Evolutionary conservation across 1,140 invertebrate genomes (phyloP).

Genomic region (Medauroidea extradentata): DNA sequence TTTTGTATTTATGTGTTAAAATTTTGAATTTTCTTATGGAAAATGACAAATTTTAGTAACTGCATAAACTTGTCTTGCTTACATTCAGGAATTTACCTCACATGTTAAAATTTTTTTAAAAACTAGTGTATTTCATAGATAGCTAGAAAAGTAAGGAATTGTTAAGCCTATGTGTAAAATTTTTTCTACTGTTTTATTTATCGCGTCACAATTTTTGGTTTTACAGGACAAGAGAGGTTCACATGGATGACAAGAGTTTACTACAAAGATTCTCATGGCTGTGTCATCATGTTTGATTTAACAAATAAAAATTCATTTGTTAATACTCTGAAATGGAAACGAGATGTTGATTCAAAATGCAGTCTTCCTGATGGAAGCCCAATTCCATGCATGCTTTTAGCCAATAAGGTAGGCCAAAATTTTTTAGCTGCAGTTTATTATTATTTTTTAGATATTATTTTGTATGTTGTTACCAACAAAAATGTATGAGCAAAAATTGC

Average conservation of each 20-base stretch:
- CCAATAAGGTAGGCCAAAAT: constrained; percentile 57
- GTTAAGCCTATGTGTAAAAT: too few species aligned
- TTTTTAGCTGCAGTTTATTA: background rate
- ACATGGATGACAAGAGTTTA: constrained; percentile 61
- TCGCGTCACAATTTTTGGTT: too few species aligned
- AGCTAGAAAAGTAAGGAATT: too few species aligned
- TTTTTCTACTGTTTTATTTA: too few species aligned
- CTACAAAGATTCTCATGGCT: constrained; percentile 59
- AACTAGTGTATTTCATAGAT: too few species aligned
- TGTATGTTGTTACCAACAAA: background rate
- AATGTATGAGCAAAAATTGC: too few species aligned
- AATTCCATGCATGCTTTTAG: constrained; percentile 55
- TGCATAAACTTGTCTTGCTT: too few species aligned
- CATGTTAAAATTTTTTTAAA: too few species aligned
- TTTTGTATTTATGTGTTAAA: too few species aligned
- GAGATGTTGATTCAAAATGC: constrained; percentile 56
- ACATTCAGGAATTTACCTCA: too few species aligned
- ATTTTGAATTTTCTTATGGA: too few species aligned
- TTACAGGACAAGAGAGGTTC: constrained; percentile 54
- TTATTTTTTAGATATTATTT: background rate
- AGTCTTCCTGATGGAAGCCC: constrained; percentile 48
- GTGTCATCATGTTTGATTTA: constrained; percentile 59
- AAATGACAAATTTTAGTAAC: too few species aligned
- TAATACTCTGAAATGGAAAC: constrained; percentile 57
- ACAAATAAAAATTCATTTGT: constrained; percentile 53